These are phyloP conservation scores for Carposina sasakii DNA, from an alignment of 1,140 invertebrate genomes.

Conservation along the genomic window DNA sequence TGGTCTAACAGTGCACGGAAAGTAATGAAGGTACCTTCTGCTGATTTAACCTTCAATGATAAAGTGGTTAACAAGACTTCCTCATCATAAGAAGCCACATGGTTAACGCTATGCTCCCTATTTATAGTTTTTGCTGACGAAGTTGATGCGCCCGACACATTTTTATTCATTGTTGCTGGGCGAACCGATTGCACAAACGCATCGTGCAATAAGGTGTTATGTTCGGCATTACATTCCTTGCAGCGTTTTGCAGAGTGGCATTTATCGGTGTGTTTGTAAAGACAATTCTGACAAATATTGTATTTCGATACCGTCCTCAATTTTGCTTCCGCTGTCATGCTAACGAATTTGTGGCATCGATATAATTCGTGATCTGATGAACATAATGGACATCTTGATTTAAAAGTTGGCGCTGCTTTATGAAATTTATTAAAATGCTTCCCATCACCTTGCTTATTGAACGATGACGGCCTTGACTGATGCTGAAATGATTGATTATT, in stretches of 20 bases:
- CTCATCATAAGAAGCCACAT: neutral
- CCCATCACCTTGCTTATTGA: no score
- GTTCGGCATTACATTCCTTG: neutral
- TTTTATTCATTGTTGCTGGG: neutral
- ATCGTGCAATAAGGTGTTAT: neutral
- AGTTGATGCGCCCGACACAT: neutral
- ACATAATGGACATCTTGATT: no score
- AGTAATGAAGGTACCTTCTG: neutral
- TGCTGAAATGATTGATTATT: no score
- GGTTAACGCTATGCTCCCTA: neutral
- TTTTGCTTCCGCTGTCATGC: neutral
- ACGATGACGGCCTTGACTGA: no score
- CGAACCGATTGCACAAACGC: neutral
- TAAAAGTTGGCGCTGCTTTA: no score
- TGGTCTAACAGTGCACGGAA: neutral
- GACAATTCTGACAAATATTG: conserved; percentile 5
- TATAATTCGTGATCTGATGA: conserved; percentile 3
- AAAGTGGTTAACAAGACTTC: neutral
- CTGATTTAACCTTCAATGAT: neutral
- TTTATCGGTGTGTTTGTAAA: neutral
- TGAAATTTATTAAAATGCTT: no score
- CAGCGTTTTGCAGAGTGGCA: neutral
- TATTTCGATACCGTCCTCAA: neutral
- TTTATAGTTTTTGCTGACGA: neutral
- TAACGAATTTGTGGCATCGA: neutral